Evolutionary conservation across 2,113 vertebrate genomes (phyloP).

Genomic region (Gymnogyps californianus): DNA sequence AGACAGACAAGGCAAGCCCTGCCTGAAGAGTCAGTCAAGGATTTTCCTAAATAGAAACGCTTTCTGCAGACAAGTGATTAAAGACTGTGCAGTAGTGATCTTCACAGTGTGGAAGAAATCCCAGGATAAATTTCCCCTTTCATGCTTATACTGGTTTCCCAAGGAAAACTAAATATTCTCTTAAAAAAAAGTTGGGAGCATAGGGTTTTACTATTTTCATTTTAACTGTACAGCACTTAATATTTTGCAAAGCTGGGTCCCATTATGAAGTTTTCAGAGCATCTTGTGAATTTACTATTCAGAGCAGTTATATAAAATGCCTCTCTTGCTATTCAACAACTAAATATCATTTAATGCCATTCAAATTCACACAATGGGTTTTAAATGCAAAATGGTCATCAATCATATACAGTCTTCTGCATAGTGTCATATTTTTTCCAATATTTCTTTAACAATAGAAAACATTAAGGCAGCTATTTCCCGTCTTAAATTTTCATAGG

Average conservation of each 20-base stretch:
- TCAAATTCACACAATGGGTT: constrained; percentile 1
- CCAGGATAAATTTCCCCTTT: not conserved
- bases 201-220: not conserved
- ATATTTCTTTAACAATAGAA: not conserved
- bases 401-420: not conserved
- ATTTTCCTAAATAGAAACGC: not conserved
- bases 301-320: not conserved
- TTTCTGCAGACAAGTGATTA: not conserved
- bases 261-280: not conserved
- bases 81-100: not conserved
- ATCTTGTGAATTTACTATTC: not conserved
- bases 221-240: not conserved
- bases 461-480: not conserved
- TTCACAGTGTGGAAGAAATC: not conserved
- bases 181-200: not conserved
- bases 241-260: not conserved
- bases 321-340: not conserved
- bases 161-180: not conserved
- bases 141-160: not conserved
- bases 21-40: not conserved
- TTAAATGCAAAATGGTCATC: constrained; percentile 33
- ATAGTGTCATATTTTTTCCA: not conserved
- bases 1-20: not conserved
- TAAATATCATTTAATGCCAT: not conserved
- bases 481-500: not conserved